Base-by-base conservation (phyloP, 2,888 invertebrate genomes). In the Troides helena region DNA sequence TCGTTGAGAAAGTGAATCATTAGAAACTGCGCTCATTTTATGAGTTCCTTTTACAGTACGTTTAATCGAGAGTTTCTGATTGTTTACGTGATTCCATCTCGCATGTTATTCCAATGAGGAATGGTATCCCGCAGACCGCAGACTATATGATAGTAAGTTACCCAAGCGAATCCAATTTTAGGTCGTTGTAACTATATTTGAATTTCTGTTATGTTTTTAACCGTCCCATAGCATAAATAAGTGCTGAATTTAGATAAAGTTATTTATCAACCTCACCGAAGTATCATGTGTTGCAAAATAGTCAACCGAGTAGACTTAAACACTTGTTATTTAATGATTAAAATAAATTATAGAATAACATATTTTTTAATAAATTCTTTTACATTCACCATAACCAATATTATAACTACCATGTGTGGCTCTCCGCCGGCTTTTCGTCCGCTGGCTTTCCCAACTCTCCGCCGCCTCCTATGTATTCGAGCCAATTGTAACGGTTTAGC, bases 1-100 rank as follows among this genome's bases (percentile, higher is more conserved):
- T 53, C 71, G 62, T 53, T 70, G 81, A 74, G 87, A 88, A 87
- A 88, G 85, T 85, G 76, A 85, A 85, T 83, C 84, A 85, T 87
- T 86, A 87, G 84, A 86, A 85, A 85, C 77, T 75, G 71, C 65
- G 75, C 73, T 80, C 75, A 75, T 77, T 77, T 72, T 75, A 76
- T 72, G 74, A 74, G 75, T 79, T 77, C 75, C 75, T 75, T 76
- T 77, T 70, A 70, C 69, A 60, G 56, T 56, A 60, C 63, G 67
- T 67, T 66, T 70, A 67, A 60, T 70, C 67, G 70, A 70, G 70
- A 67, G 60, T 59, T 70, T 64, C 39, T 64, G 70, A 70, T 70
- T 70, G 70, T 70, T 70, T 70, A 70, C 70, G 70, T 70, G 70
- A 70, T 67, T 70, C 61, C 46, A 70, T 70, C 67, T 59, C 61